Evolutionary conservation across 1,140 invertebrate species (phyloP).

Genomic region (Episyrphus balteatus): DNA sequence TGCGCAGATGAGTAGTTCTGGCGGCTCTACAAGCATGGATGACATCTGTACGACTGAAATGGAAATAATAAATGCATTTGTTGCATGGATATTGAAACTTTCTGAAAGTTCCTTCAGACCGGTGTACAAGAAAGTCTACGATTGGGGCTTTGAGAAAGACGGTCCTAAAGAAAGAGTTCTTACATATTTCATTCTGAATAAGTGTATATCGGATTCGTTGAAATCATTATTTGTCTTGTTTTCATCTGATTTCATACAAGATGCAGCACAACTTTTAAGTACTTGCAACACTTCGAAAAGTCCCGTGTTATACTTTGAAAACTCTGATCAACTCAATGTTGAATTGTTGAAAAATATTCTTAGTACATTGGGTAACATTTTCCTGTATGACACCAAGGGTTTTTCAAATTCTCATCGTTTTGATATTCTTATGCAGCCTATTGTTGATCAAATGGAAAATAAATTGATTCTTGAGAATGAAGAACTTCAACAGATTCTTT

Average conservation of each 20-base stretch:
- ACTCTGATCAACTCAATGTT: constrained; percentile 39
- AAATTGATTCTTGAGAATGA: constrained; percentile 46
- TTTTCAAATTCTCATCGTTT: constrained; percentile 79
- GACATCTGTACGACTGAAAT: constrained; percentile 49
- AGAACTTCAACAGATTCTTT: constrained; percentile 48
- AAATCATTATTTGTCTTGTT: constrained; percentile 84
- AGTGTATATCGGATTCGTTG: constrained; percentile 64
- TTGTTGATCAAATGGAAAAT: constrained; percentile 86
- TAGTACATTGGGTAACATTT: constrained; percentile 63
- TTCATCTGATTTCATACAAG: constrained; percentile 71
- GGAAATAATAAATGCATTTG: constrained; percentile 59
- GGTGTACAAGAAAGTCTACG: constrained; percentile 74
- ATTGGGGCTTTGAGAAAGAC: constrained; percentile 62
- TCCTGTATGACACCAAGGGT: constrained; percentile 67
- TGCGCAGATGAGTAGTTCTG: constrained; percentile 20
- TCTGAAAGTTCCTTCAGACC: constrained; percentile 80
- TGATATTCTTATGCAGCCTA: constrained; percentile 66
- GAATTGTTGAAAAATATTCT: constrained; percentile 57
- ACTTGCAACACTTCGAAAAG: constrained; percentile 42
- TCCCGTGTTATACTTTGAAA: constrained; percentile 11
- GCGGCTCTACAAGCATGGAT: constrained; percentile 23
- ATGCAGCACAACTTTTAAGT: constrained; percentile 59
- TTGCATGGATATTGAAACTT: constrained; percentile 70
- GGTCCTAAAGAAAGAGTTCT: constrained; percentile 29
- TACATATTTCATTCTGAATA: constrained; percentile 53